A percentile compares a stretch with the other conserved stretches of the same genome.
These are phyloP conservation scores for Leptobrachium ailaonicum DNA, from an alignment of 2,113 vertebrate genomes.

Conservation along the genomic window DNA sequence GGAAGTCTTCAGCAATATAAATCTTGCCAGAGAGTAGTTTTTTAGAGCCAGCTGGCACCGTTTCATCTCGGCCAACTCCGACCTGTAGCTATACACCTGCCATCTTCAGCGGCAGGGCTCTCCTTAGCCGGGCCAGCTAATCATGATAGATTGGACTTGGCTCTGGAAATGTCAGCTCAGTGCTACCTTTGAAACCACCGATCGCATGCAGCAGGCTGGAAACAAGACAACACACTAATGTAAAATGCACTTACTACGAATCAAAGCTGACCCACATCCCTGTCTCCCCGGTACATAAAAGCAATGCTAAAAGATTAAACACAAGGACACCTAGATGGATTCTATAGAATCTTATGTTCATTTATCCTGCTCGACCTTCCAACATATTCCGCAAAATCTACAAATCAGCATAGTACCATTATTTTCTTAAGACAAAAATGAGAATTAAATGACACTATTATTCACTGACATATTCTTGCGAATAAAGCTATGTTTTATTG, in stretches of 20 bases:
- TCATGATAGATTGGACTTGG: slow-evolving; percentile 48
- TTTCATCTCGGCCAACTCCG: slow-evolving; percentile 35
- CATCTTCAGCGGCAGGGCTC: slow-evolving; percentile 29
- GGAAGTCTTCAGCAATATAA: slow-evolving; percentile 7
- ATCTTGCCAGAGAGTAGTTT: slow-evolving; percentile 15
- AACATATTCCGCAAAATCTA: too few species aligned
- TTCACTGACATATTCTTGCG: too few species aligned
- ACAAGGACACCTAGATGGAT: too few species aligned
- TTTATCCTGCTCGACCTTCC: too few species aligned
- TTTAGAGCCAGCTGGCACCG: slow-evolving; percentile 35
- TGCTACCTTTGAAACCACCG: slow-evolving; percentile 10
- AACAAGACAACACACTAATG: slow-evolving; percentile 12
- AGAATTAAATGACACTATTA: too few species aligned
- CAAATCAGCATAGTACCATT: too few species aligned
- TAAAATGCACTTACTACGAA: slow-evolving; percentile 17
- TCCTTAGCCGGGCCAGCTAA: slow-evolving; percentile 42
- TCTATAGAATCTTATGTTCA: too few species aligned
- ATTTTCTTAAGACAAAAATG: too few species aligned
- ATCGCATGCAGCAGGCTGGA: slow-evolving; percentile 15
- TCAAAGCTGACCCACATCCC: slow-evolving; percentile 10
- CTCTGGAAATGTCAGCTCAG: slow-evolving; percentile 29
- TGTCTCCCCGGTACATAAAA: not conserved
- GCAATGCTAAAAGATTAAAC: not conserved
- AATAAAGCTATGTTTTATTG: too few species aligned
- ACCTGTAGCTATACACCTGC: slow-evolving; percentile 44